Evolutionary conservation across 2,888 invertebrate genomes (phyloP), one percentile per base, ranked within the genome.

Genomic region (Clunio marinus): DNA sequence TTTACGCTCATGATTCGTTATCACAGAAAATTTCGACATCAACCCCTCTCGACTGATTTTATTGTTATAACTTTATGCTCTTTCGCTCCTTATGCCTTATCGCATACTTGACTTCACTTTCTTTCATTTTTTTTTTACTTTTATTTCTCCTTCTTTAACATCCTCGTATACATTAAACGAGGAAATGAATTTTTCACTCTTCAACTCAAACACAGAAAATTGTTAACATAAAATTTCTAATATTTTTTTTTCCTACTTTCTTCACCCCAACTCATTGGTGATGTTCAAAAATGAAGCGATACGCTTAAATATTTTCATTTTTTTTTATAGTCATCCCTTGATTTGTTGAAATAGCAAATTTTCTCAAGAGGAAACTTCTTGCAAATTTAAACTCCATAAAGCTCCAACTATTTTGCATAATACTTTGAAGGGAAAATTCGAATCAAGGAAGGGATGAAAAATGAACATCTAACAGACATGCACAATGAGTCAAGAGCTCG

Each of bases 351-450:
- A 22, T 13, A 55, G 59, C 2, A 59, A 59, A 59, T 25, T 59
- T 59, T 32, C 32, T n/a, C 8, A 32, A 32, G 5, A 7, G 32
- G 32, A 32, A 32, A 32, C n/a, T 32, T 32, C 32, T 41, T 41
- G 15, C 62, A 62, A 62, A 62, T 62, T 62, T 62, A 62, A 62
- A 62, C 32, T 32, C 62, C 20, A 62, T 62, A 62, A 62, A 62
- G 41, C 41, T 62, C 24, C 13, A 13, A 62, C 62, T 62, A 60
- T 60, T 59, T 62, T 62, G 41, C 62, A 62, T 62, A 62, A 41
- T 62, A 32, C 32, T n/a, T n/a, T n/a, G n/a, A n/a, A n/a, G n/a
- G n/a, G n/a, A n/a, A 32, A 32, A 32, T 32, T 32, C 8, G 32
- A 32, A 32, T 32, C 32, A 32, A 32, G 32, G 32, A 57, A 35